Conservation (phyloP, 2,113 vertebrate genomes). For the Accipiter cooperii region DNA sequence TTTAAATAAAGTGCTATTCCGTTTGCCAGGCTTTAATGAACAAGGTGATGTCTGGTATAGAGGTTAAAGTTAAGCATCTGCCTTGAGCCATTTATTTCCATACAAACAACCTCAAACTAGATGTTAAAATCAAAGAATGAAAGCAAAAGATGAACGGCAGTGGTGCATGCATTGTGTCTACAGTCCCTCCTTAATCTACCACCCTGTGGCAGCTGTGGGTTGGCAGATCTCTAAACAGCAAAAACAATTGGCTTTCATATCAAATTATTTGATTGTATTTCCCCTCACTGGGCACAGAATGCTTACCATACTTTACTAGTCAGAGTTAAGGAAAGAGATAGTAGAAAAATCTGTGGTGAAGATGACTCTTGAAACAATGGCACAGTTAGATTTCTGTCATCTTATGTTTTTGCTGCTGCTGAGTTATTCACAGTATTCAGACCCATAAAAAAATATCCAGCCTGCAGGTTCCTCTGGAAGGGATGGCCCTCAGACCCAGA, state of each 20-base stretch:
- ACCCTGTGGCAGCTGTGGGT: not conserved
- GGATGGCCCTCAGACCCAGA: accelerated
- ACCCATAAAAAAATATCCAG: not conserved
- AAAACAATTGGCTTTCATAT: not conserved
- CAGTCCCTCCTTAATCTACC: not conserved
- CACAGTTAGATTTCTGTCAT: not conserved
- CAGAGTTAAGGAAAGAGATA: not conserved
- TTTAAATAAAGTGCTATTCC: not conserved
- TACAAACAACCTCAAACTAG: not conserved
- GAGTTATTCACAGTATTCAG: not conserved
- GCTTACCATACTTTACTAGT: not conserved
- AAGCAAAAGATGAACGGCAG: not conserved
- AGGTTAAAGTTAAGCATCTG: not conserved
- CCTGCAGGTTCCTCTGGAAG: not conserved
- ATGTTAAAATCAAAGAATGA: not conserved
- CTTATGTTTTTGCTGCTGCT: not conserved
- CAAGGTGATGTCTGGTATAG: not conserved
- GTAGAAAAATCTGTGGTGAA: not conserved
- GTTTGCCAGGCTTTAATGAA: not conserved
- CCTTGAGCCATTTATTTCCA: not conserved
- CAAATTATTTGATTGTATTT: not conserved
- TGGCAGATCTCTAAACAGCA: not conserved
- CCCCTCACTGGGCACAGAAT: not conserved
- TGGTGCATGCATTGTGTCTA: not conserved
- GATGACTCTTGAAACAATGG: not conserved